Base-by-base conservation (phyloP, 2,797 vertebrate species). In the Odontamblyopus rebecca region DNA sequence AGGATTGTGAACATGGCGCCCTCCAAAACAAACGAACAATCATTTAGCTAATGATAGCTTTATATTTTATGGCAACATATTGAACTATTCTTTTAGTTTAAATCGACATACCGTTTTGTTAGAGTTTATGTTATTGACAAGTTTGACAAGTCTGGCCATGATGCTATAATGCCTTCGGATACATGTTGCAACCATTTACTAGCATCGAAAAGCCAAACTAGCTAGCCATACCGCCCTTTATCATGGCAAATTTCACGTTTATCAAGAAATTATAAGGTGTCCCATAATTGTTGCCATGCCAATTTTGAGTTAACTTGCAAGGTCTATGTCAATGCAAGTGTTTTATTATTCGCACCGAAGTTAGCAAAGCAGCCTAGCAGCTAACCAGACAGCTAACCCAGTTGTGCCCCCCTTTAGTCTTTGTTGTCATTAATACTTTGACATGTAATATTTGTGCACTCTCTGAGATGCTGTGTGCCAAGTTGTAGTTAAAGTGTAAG, bases 1-100 rank as follows among this genome's bases (percentile, higher is more conserved):
- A 88, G 86, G 88, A 79, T 69, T 68, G 79, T 78, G 82, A 92
- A 92, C 88, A 92, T 91, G 91, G 90, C 89, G 91, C 86, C 90
- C 71, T 85, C 82, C 85, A 84, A 90, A 89, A 89, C 88, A 87
- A 86, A 85, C 79, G 35, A 72, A 29, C 1, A 27, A 67, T 12
- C 61, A 69, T 68, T n/a, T 19, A 7, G 54, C 18, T 61, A 63
- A 1, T 6, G 1, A 5, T 6, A 30, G 35, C 29, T 64, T 0
- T 35, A 19, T 16, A 0, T 26, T 26, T 13, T 2, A 16, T 41
- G 57, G 18, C 38, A 41, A 23, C 35, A 0, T 1, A 0, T 1
- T 2, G 6, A 15, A 5, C 18, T 0, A 1, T 5, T 1, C 0
- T 0, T 61, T 6, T 1, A 0, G 11, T 15, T 3, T 2, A 18